Percentiles rank a stretch among this genome's conserved stretches.
Evolutionary conservation across 2,113 vertebrate species (phyloP).

Genomic region (Reinhardtius hippoglossoides): DNA sequence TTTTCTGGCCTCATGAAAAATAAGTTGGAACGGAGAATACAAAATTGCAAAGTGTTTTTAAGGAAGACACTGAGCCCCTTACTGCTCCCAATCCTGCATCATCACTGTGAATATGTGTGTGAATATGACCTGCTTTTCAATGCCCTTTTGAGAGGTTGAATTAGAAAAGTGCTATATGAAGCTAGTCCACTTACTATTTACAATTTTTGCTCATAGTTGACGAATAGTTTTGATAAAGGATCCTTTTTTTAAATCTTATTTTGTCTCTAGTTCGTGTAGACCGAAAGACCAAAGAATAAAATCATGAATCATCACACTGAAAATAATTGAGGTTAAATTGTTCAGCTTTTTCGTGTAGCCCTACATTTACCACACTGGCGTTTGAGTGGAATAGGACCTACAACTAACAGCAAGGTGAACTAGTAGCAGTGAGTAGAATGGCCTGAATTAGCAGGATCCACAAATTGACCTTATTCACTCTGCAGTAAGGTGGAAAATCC

Average conservation of each 20-base stretch:
- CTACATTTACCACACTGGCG: background rate
- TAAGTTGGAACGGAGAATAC: background rate
- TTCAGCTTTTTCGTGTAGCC: no score
- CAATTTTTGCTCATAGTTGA: no score
- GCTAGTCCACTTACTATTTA: no score
- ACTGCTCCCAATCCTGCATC: background rate
- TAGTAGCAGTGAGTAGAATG: slow-evolving; percentile 2
- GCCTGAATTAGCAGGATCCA: slow-evolving; percentile 32
- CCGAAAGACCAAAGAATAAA: background rate
- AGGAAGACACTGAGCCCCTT: background rate
- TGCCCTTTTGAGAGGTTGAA: background rate
- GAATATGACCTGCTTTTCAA: background rate
- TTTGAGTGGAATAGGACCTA: background rate
- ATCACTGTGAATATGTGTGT: background rate
- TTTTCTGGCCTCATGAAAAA: slow-evolving; percentile 45
- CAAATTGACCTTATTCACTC: slow-evolving; percentile 28
- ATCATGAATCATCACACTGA: no score
- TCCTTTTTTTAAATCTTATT: background rate
- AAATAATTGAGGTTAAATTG: no score
- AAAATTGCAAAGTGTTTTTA: slow-evolving; percentile 14
- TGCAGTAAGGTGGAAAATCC: slow-evolving; percentile 20
- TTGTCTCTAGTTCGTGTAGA: background rate
- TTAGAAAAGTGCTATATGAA: background rate
- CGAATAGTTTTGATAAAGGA: no score
- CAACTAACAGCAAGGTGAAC: background rate